Conservation (phyloP, 2,888 invertebrate species). For the Halictus ligatus region DNA sequence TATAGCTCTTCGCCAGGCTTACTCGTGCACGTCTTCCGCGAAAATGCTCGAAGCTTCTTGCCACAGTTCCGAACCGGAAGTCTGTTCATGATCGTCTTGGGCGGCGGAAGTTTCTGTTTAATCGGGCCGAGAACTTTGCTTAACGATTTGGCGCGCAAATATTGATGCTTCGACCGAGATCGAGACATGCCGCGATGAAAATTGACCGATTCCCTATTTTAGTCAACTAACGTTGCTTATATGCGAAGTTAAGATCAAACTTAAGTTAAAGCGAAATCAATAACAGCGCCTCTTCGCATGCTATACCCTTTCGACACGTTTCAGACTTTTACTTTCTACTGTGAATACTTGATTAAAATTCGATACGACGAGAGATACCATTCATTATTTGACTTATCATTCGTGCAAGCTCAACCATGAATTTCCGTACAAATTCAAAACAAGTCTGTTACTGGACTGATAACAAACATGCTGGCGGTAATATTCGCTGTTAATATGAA, state of each 20-base stretch:
- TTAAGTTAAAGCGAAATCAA: not conserved
- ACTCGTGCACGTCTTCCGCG: not conserved
- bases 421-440: too few species aligned
- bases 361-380: too few species aligned
- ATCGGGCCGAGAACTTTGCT: conserved; percentile 27
- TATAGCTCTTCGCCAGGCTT: too few species aligned
- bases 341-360: too few species aligned
- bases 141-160: conserved; percentile 31
- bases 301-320: too few species aligned
- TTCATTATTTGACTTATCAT: too few species aligned
- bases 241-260: not conserved
- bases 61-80: not conserved
- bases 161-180: not conserved
- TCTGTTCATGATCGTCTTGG: not conserved
- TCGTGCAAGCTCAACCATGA: too few species aligned
- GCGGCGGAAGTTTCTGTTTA: conserved; percentile 46
- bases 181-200: not conserved
- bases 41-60: not conserved
- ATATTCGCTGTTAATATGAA: too few species aligned
- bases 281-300: not conserved
- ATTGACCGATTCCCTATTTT: not conserved
- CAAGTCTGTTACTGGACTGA: too few species aligned
- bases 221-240: not conserved
- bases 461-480: too few species aligned
- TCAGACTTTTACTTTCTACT: too few species aligned